Conservation (phyloP, 2,113 vertebrate species). For the Eubucco bourcierii region DNA sequence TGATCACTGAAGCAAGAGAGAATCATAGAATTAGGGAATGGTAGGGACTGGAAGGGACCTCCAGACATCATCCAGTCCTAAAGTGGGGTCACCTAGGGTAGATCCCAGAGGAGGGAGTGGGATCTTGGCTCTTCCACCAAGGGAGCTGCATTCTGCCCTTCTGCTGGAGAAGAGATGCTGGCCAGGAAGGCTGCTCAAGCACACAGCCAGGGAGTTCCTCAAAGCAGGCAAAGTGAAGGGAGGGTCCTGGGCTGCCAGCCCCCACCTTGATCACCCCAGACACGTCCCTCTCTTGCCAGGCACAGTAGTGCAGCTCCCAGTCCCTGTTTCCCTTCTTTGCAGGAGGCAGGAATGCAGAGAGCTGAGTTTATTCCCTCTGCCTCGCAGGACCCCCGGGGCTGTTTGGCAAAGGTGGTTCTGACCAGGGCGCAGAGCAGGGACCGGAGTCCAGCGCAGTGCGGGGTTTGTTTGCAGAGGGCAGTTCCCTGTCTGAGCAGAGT, state of each 20-base stretch:
- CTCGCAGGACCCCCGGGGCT: too few species aligned
- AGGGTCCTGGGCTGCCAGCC: neutral
- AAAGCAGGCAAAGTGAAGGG: neutral
- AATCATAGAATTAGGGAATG: too few species aligned
- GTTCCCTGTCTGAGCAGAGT: neutral
- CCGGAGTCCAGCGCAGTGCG: accelerated
- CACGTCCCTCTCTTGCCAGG: neutral
- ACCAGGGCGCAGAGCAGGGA: neutral
- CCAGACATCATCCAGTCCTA: too few species aligned
- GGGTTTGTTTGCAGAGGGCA: neutral
- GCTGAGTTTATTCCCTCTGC: neutral
- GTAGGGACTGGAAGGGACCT: too few species aligned
- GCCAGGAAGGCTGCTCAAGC: neutral
- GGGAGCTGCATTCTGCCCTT: accelerated
- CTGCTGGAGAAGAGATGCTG: neutral
- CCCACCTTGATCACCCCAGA: neutral
- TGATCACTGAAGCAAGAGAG: neutral
- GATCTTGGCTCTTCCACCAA: accelerated
- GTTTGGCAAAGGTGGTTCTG: neutral
- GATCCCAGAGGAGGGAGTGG: neutral
- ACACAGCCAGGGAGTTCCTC: neutral
- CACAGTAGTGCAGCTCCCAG: neutral
- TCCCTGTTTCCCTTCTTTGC: neutral
- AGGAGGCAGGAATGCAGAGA: neutral
- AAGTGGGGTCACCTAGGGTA: too few species aligned